Evolutionary conservation across 2,797 vertebrate species (phyloP).

Genomic region (Centroberyx gerrardi): DNA sequence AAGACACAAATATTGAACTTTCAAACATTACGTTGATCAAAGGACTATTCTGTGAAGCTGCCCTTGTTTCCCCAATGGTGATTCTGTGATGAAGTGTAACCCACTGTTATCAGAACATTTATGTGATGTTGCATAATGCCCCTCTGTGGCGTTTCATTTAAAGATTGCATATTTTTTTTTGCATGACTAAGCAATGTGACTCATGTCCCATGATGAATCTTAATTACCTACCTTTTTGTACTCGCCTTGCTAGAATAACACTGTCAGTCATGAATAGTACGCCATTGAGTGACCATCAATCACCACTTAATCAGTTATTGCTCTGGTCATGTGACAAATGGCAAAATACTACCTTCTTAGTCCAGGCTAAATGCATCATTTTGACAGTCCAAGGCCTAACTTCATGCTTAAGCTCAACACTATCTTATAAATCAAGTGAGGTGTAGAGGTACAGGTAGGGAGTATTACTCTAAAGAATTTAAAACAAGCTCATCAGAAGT

Average conservation of each 20-base stretch:
- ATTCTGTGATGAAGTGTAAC: conserved; percentile 35
- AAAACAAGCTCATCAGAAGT: neutral
- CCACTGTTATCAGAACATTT: conserved; percentile 35
- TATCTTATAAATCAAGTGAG: neutral
- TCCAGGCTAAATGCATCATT: neutral
- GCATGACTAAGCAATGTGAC: conserved; percentile 1
- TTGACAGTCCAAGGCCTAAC: neutral
- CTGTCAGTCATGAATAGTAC: conserved; percentile 15
- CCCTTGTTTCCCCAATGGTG: conserved; percentile 12
- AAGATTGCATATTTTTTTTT: conserved; percentile 9
- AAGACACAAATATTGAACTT: conserved; percentile 42
- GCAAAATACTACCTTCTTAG: neutral
- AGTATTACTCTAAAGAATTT: too few species aligned
- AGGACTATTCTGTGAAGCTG: neutral
- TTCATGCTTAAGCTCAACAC: neutral
- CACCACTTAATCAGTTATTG: neutral
- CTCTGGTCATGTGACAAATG: conserved; percentile 3
- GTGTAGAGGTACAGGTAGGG: too few species aligned
- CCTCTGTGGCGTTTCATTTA: conserved; percentile 21
- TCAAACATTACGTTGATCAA: conserved; percentile 9
- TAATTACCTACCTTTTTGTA: conserved; percentile 25
- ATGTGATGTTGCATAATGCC: conserved; percentile 36
- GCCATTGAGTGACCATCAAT: neutral
- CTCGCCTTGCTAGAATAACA: neutral
- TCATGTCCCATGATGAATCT: conserved; percentile 17